Conservation (phyloP, 2,113 vertebrate species). For the Grallaria varia region DNA sequence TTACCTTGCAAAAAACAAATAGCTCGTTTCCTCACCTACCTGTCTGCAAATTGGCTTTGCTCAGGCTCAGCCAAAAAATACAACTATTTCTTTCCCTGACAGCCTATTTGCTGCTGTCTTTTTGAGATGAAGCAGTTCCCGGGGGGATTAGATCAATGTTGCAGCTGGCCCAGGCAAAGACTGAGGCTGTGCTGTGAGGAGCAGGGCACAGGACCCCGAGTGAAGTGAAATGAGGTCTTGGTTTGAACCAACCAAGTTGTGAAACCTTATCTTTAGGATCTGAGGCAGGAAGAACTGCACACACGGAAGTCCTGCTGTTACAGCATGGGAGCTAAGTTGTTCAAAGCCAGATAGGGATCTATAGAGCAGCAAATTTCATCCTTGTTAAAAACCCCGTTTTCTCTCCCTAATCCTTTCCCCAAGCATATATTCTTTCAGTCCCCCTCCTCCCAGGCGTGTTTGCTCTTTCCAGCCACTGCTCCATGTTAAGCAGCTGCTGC, state of each 20-base stretch:
- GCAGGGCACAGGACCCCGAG: not conserved
- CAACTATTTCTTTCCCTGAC: not conserved
- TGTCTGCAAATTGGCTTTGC: not conserved
- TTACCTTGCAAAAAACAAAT: not conserved
- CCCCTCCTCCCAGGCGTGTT: not conserved
- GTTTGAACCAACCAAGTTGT: not conserved
- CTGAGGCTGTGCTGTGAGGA: not conserved
- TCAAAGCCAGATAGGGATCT: not conserved
- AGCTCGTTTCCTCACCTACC: not conserved
- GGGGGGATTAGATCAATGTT: not conserved
- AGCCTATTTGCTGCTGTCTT: not conserved
- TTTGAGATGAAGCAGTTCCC: not conserved
- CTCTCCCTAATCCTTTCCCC: not conserved
- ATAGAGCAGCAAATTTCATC: not conserved
- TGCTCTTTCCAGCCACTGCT: not conserved
- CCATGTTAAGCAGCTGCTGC: not conserved
- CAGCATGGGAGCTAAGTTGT: not conserved
- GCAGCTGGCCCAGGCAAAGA: not conserved
- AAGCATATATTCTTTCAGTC: not conserved
- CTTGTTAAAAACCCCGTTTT: not conserved
- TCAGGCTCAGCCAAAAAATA: not conserved
- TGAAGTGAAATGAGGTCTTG: not conserved
- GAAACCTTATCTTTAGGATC: not conserved
- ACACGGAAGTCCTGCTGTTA: not conserved
- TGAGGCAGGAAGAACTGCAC: not conserved